Conservation (phyloP, 2,797 vertebrate species). For the Paguma larvata region DNA sequence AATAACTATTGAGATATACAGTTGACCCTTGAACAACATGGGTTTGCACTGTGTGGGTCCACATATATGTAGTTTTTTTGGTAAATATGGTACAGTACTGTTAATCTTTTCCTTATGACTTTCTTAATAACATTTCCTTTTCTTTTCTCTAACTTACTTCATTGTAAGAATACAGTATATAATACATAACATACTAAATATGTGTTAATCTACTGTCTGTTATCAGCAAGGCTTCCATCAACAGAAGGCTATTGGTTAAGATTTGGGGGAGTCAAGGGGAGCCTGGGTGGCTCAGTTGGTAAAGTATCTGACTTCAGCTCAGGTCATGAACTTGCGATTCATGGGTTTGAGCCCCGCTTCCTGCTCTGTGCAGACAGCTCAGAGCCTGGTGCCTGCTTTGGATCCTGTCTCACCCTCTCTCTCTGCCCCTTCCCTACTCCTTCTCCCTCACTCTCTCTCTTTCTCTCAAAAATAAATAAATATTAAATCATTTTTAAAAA, state of each 20-base stretch:
- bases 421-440: too few relatives aligned
- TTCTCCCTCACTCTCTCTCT: too few relatives aligned
- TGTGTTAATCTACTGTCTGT: background rate
- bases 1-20: background rate
- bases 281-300: too few relatives aligned
- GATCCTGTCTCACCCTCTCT: too few relatives aligned
- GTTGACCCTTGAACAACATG: background rate
- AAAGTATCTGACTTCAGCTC: too few relatives aligned
- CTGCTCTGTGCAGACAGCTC: too few relatives aligned
- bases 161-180: background rate
- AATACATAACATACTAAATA: background rate
- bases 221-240: background rate
- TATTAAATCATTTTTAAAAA: background rate
- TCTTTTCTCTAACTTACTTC: background rate
- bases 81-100: background rate
- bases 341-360: too few relatives aligned
- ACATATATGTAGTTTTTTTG: background rate
- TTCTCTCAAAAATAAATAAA: too few relatives aligned
- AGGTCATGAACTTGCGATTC: too few relatives aligned
- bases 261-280: background rate
- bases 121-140: background rate
- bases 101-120: background rate
- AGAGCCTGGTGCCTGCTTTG: too few relatives aligned
- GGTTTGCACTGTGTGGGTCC: background rate
- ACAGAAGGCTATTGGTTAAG: background rate